Evolutionary conservation across 2,113 vertebrate genomes (phyloP).

Genomic region (Cichladusa arquata): DNA sequence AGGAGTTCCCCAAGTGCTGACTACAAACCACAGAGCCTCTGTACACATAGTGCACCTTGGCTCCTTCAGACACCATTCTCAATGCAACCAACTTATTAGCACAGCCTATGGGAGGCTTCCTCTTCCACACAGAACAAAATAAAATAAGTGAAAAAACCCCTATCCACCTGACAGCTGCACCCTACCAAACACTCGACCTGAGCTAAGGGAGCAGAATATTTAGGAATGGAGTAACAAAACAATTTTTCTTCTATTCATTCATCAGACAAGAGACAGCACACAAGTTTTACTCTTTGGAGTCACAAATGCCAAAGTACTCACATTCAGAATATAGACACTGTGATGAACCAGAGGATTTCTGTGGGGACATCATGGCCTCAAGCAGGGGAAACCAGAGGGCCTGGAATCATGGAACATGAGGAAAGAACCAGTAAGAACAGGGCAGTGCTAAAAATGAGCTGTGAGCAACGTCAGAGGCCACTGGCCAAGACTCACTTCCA

Average conservation of each 20-base stretch:
- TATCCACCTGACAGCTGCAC: background rate
- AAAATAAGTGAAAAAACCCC: background rate
- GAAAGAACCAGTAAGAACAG: background rate
- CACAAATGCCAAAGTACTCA: constrained; percentile 51
- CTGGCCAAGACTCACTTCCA: background rate
- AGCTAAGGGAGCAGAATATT: background rate
- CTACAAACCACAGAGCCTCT: background rate
- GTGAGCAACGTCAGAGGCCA: background rate
- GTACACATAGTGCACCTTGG: no score
- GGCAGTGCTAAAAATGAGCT: background rate
- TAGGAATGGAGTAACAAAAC: background rate
- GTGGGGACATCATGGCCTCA: constrained; percentile 94
- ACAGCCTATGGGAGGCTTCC: background rate
- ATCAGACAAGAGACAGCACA: background rate
- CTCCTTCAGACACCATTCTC: background rate
- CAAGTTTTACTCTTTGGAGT: background rate
- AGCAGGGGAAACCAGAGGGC: constrained; percentile 93
- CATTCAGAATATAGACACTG: constrained; percentile 77
- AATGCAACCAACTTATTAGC: background rate
- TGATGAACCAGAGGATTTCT: constrained; percentile 80
- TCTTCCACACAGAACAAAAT: background rate
- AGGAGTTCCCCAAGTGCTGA: background rate
- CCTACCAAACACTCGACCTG: background rate
- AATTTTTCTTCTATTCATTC: background rate
- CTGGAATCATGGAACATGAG: constrained; percentile 59